Evolutionary conservation across 35 echinoderm and acorn worm species (phyloP).

Genomic region (Diadema setosum): DNA sequence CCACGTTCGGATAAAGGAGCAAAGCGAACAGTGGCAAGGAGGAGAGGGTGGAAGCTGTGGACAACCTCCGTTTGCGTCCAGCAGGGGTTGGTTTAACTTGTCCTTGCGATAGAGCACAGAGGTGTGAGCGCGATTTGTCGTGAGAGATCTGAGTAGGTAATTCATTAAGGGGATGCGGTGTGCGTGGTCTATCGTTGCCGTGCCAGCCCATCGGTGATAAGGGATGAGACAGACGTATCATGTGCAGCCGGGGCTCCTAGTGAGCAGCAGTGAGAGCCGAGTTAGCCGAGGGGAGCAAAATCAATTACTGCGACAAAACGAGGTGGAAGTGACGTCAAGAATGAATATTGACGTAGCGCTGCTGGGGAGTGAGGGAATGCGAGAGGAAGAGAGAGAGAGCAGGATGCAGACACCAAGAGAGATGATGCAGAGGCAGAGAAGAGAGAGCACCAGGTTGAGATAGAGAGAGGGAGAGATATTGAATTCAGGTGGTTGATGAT

Average conservation of each 20-base stretch:
- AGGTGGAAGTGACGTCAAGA: constrained; percentile 19
- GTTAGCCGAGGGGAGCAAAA: constrained; percentile 14
- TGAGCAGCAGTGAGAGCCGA: neutral
- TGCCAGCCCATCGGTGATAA: neutral
- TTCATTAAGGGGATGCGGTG: neutral
- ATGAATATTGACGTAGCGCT: constrained; percentile 28
- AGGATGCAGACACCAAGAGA: no score
- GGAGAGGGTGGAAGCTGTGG: constrained; percentile 1
- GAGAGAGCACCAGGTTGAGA: no score
- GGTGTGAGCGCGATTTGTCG: neutral
- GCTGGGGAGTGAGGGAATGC: no score
- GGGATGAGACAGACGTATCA: neutral
- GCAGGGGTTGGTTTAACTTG: neutral
- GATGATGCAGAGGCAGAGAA: no score
- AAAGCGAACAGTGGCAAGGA: no score
- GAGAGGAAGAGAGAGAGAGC: no score
- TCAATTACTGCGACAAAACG: constrained; percentile 24
- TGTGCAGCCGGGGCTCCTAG: neutral
- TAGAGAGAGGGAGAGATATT: neutral
- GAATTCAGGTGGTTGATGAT: constrained; percentile 9
- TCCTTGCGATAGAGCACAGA: neutral
- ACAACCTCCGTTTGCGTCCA: no score
- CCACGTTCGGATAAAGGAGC: no score
- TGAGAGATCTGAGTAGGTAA: neutral
- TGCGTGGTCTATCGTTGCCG: neutral